A percentile compares a stretch with the other conserved stretches of the same genome.
Evolutionary conservation across 2,888 invertebrate species (phyloP).

Genomic region (Eurois occulta): DNA sequence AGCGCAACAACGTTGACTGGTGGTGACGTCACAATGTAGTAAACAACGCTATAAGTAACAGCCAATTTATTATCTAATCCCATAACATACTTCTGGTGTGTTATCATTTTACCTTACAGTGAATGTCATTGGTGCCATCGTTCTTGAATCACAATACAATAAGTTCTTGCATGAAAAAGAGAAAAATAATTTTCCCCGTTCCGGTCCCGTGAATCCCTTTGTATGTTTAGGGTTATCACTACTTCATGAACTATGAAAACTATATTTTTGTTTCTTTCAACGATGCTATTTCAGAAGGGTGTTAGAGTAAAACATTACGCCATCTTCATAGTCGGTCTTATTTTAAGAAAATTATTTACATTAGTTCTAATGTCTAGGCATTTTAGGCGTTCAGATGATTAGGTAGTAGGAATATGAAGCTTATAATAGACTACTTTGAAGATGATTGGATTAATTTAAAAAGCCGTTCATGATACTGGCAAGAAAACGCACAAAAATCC

Average conservation of each 20-base stretch:
- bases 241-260: neutral
- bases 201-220: neutral
- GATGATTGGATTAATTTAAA: slow-evolving; percentile 10
- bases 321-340: slow-evolving; percentile 4
- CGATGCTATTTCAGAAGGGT: slow-evolving; percentile 10
- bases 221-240: neutral
- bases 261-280: slow-evolving; percentile 7
- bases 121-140: slow-evolving; percentile 76
- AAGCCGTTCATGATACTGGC: neutral
- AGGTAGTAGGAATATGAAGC: slow-evolving; percentile 35
- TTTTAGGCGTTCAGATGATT: slow-evolving; percentile 39
- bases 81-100: slow-evolving; percentile 85
- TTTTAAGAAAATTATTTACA: slow-evolving; percentile 60
- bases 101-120: slow-evolving; percentile 89
- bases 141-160: slow-evolving; percentile 78
- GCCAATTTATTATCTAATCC: slow-evolving; percentile 71
- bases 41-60: slow-evolving; percentile 68
- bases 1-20: slow-evolving; percentile 42
- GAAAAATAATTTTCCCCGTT: no score
- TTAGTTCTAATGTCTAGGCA: slow-evolving; percentile 29
- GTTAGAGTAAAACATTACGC: neutral
- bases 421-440: slow-evolving; percentile 42
- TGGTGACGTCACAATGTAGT: slow-evolving; percentile 56
- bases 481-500: neutral
- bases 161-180: neutral